These are phyloP conservation scores for Sebastes flavidus DNA, from an alignment of 2,797 vertebrate genomes.

Conservation along the genomic window DNA sequence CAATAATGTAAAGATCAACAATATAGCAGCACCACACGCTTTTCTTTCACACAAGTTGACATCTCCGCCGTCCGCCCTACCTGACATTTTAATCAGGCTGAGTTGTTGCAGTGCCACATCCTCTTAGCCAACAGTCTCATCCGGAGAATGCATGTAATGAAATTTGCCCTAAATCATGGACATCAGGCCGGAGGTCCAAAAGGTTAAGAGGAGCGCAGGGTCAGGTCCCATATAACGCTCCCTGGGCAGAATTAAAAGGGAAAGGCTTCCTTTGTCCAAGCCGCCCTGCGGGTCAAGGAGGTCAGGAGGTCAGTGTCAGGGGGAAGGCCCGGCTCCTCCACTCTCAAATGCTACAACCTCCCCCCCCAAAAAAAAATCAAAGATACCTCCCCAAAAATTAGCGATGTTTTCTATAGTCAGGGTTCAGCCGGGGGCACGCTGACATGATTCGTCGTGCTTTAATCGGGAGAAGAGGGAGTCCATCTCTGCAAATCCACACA, in stretches of 20 bases:
- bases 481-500: constrained; percentile 49
- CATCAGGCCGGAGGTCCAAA: constrained; percentile 79
- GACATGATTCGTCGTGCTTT: constrained; percentile 66
- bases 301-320: constrained; percentile 84
- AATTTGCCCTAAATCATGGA: constrained; percentile 84
- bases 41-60: constrained; percentile 35
- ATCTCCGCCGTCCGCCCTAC: constrained; percentile 47
- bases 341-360: constrained; percentile 60
- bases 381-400: constrained; percentile 71
- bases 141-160: constrained; percentile 83
- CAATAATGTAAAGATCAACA: constrained; percentile 7
- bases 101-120: constrained; percentile 74
- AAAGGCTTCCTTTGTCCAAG: constrained; percentile 84
- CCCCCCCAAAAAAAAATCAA: constrained; percentile 55
- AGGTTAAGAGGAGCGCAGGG: constrained; percentile 83
- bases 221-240: constrained; percentile 81
- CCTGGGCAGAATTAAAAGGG: constrained; percentile 82
- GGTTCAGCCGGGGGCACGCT: constrained; percentile 67
- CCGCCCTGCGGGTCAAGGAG: constrained; percentile 79
- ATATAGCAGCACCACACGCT: not conserved
- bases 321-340: constrained; percentile 68
- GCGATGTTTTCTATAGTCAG: constrained; percentile 69
- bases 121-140: constrained; percentile 73
- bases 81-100: constrained; percentile 80
- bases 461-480: constrained; percentile 81